Evolutionary conservation across 2,797 vertebrate genomes (phyloP), one percentile per base, ranked within the genome.

Genomic region (Malurus splendens): DNA sequence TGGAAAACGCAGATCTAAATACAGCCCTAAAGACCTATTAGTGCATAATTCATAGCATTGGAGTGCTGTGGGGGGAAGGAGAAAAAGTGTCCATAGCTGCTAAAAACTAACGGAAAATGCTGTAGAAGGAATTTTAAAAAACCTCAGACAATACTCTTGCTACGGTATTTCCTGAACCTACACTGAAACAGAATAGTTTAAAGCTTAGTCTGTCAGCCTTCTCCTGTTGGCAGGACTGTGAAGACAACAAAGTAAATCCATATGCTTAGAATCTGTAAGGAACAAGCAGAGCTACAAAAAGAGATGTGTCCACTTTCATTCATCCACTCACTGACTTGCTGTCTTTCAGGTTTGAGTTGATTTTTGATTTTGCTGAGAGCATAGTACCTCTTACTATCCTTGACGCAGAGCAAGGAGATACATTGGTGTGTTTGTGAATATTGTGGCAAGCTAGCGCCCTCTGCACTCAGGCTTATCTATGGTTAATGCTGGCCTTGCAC

Each of bases 1-100:
- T 93, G 86, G 86, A 93, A 95, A 94, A 90, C 89, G 44, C 52
- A 50, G 38, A 50, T 83, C 62, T 80, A 85, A 88, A 78, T 65
- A 45, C 54, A 85, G 25, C 61, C 30, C 50, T 66, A 20, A 81
- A 94, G 56, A 92, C 39, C 56, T 71, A 20, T 81, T 30, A 32
- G 47, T 64, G 54, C 28, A 65, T 55, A 51, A 87, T 72, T 86
- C 41, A 36, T 45, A 71, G 33, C 38, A n/a, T 8, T 28, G 38
- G 57, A 67, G 20, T 65, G 14, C 25, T 80, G 1, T 6, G 6
- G 4, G 12, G 28, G 10, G 10, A 28, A 9, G 25, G 39, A 33
- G 30, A 16, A 71, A 72, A 89, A 62, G 28, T 8, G 16, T 45
- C 82, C 18, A 23, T 10, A 75, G 23, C 42, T 65, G 38, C 32